A percentile compares a stretch with the other conserved stretches of the same genome.
These are phyloP conservation scores for Nasonia giraulti DNA, from an alignment of 1,140 invertebrate species.

Conservation along the genomic window DNA sequence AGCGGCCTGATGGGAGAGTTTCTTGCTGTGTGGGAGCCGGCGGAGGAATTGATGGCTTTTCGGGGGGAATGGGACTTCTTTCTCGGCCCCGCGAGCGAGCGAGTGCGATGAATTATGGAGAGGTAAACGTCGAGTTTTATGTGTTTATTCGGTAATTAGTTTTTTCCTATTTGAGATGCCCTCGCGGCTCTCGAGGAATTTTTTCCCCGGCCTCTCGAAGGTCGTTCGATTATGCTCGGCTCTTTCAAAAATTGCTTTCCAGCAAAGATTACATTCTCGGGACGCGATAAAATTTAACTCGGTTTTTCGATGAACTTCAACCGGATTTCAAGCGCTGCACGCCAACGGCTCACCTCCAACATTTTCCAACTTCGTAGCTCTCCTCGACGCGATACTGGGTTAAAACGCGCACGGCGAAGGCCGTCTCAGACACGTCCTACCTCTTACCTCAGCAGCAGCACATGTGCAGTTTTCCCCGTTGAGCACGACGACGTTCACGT, in stretches of 20 bases:
- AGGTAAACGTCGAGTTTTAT: neutral
- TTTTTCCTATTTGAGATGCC: neutral
- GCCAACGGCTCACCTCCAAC: neutral
- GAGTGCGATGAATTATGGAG: neutral
- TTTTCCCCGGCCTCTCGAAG: too few species aligned
- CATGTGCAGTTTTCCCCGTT: constrained; percentile 48
- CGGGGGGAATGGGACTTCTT: constrained; percentile 22
- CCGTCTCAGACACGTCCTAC: constrained; percentile 1
- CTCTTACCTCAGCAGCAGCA: neutral
- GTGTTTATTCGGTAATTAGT: neutral
- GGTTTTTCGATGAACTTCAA: too few species aligned
- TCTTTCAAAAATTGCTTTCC: too few species aligned
- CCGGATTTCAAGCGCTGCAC: too few species aligned
- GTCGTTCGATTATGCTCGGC: too few species aligned
- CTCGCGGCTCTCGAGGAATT: too few species aligned
- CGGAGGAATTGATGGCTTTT: constrained; percentile 1
- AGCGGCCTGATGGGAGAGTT: neutral
- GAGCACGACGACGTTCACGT: constrained; percentile 50
- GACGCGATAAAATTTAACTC: too few species aligned
- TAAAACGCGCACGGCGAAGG: constrained; percentile 54
- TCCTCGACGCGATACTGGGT: constrained; percentile 55
- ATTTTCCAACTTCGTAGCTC: neutral
- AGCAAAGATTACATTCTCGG: too few species aligned
- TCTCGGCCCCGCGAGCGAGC: neutral
- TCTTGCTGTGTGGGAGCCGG: neutral